Conservation (phyloP, 2,797 vertebrate genomes). For the Geotria australis region DNA sequence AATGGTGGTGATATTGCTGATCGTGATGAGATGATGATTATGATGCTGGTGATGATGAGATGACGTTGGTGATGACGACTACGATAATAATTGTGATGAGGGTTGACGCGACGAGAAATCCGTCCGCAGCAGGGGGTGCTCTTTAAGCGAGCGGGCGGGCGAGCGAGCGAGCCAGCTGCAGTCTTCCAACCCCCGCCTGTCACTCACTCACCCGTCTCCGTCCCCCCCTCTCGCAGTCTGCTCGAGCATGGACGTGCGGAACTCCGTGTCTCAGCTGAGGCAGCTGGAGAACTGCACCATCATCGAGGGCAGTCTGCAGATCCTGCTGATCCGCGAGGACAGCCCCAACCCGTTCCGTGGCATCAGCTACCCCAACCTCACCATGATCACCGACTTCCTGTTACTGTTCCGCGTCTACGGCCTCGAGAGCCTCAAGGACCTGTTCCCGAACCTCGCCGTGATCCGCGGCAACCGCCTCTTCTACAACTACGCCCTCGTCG, state of each 20-base stretch:
- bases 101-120: no score
- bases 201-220: no score
- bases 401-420: conserved; percentile 27
- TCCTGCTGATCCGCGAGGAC: conserved; percentile 25
- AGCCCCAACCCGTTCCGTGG: conserved; percentile 15
- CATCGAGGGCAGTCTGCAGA: conserved; percentile 26
- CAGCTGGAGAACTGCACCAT: conserved; percentile 26
- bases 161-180: no score
- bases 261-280: conserved; percentile 15
- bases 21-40: no score
- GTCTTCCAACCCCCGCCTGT: no score
- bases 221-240: conserved; percentile 11
- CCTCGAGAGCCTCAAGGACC: conserved; percentile 24
- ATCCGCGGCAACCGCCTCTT: conserved; percentile 22
- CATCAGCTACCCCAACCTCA: conserved; percentile 22
- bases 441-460: conserved; percentile 25
- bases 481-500: conserved; percentile 22
- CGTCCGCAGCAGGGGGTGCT: no score
- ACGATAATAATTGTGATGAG: no score
- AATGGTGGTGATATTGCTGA: no score
- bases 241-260: conserved; percentile 26
- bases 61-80: no score
- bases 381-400: conserved; percentile 27
- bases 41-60: no score
- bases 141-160: no score